Evolutionary conservation across 2,888 invertebrate genomes (phyloP), one percentile per base, ranked within the genome.

Genomic region (Steinernema carpocapsae): DNA sequence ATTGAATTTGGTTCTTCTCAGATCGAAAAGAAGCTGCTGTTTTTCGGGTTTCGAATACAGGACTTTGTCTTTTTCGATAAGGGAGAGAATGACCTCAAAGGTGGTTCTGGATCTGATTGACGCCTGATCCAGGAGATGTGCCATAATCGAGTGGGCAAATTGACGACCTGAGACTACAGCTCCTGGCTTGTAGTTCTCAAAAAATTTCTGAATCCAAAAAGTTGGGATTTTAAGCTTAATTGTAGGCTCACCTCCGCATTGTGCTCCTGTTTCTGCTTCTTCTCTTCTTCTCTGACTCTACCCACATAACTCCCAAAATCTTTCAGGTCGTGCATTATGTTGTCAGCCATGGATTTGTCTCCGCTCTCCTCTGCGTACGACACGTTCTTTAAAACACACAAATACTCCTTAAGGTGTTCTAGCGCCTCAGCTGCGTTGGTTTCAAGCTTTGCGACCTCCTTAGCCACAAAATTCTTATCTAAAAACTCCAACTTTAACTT

Each of bases 1-100:
- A 32, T 64, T 64, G 64, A 64, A 64, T 32, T 64, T 64, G 29
- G 64, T 64, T 10, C 19, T 26, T 37, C 64, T 26, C 1, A 64
- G 32, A n/a, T 64, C 64, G 7, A 14, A 26, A 2, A 22, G 1
- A 14, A 64, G 37, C 17, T 64, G 29, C 17, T 17, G 29, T 19
- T 64, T 64, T n/a, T 37, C 64, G 10, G 24, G 29, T 12, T n/a
- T 37, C 1, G 37, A 29, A 19, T 29, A 64, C 3, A 64, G 32
- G 32, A 64, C 32, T 7, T 64, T 1, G 12, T 29, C 29, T 17
- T 64, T 37, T 17, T 64, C 64, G 14, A 64, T 64, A 1, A 64
- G 64, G 3, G 64, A 2, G 6, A 64, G 64, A n/a, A 64, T 29
- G 29, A 64, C 64, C 32, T 64, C 64, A 32, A 64, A 64, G 19